A percentile compares a stretch with the other conserved stretches of the same genome.
These are phyloP conservation scores for Heliocidaris erythrogramma DNA, from an alignment of 35 echinoderm and acorn worm genomes.

Conservation along the genomic window DNA sequence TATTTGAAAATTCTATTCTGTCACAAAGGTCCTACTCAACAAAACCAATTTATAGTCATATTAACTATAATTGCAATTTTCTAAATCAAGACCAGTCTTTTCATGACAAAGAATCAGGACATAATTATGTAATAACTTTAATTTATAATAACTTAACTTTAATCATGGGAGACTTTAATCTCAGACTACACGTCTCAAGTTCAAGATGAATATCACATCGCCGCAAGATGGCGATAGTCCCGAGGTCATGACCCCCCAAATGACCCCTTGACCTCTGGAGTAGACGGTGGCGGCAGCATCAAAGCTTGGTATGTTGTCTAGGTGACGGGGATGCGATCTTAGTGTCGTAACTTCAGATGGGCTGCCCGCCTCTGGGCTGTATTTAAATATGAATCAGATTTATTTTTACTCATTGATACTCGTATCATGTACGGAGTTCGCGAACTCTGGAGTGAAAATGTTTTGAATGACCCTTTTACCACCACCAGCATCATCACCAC, in stretches of 20 bases:
- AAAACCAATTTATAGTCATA: too few relatives aligned
- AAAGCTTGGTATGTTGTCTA: constrained; percentile 18
- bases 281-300: constrained; percentile 23
- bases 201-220: constrained; percentile 25
- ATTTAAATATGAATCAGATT: constrained; percentile 47
- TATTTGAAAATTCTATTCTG: too few relatives aligned
- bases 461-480: not conserved
- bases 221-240: constrained; percentile 41
- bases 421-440: constrained; percentile 7
- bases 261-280: constrained; percentile 24
- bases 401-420: constrained; percentile 32
- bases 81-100: too few relatives aligned
- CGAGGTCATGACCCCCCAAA: not conserved
- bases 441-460: not conserved
- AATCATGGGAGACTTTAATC: not conserved
- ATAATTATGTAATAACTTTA: too few relatives aligned
- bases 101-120: too few relatives aligned
- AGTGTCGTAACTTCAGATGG: constrained; percentile 33
- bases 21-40: too few relatives aligned
- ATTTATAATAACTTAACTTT: not conserved
- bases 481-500: not conserved
- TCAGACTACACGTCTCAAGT: not conserved
- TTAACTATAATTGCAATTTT: too few relatives aligned
- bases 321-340: constrained; percentile 17
- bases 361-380: not conserved